A percentile compares a stretch with the other conserved stretches of the same genome.
phyloP scores from a whole-genome alignment of 2,797 vertebrate species.

The Delichon dasypus region DNA sequence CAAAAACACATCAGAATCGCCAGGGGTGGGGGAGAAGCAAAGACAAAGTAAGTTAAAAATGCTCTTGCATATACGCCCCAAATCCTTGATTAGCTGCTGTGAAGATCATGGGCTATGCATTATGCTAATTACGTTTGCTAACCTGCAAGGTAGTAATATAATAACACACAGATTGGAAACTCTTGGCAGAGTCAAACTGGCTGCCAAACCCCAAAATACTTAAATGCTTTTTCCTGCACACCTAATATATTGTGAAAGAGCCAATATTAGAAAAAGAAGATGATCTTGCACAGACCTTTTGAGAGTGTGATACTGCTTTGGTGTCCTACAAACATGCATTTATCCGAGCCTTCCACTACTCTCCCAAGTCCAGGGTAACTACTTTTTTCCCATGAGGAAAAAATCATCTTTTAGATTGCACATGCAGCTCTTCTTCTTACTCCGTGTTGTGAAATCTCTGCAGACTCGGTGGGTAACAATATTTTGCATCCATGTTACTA shows the following conservation, averaged over 20 bases:
- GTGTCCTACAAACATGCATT: not conserved
- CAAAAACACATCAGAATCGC: not conserved
- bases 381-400: not conserved
- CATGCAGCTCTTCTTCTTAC: not conserved
- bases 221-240: not conserved
- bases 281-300: not conserved
- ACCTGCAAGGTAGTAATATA: not conserved
- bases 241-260: not conserved
- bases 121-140: not conserved
- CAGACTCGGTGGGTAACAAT: not conserved
- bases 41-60: not conserved
- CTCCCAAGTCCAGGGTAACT: not conserved
- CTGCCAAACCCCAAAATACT: not conserved
- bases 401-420: not conserved
- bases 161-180: not conserved
- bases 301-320: accelerated
- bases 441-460: not conserved
- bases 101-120: not conserved
- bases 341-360: no score
- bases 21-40: not conserved
- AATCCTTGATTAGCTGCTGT: not conserved
- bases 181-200: not conserved
- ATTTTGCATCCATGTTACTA: not conserved
- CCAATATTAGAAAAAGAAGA: not conserved
- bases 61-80: not conserved